Base-by-base conservation (phyloP, 2,113 vertebrate genomes). In the Pseudopodoces humilis region DNA sequence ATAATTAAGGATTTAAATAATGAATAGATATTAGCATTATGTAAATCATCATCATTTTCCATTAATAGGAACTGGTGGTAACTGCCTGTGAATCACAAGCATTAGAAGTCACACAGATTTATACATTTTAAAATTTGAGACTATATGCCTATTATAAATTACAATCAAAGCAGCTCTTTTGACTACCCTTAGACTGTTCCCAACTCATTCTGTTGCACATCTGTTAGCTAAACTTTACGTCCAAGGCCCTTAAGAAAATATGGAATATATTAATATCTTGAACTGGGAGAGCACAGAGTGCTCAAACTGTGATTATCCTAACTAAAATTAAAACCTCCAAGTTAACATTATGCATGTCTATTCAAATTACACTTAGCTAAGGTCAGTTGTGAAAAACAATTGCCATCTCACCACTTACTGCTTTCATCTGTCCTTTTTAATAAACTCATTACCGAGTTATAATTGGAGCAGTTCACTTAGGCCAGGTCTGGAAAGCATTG, bases 1-100 rank as follows among this genome's bases (percentile, higher is more conserved):
- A 44, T 86, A 93, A 96, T 96, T 86, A 94, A 95, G 75, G 88
- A 93, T 95, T 96, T 94, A 91, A 95, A 93, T 95, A 96, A 95
- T 96, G 92, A 94, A 81, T 86, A 93, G 79, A 95, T 93, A 96
- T 95, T 94, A 97, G 59, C 76, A 81, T 95, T 90, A 94, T 86
- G 92, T 81, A 95, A 90, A 94, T 94, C 79, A 86, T 88, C 72
- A 86, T 86, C 27, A 86, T 86, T 86, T 94, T 74, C 88, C 64
- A 92, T 92, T 96, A 96, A 94, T 88, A 83, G 50, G 58, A 94
- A 46, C 35, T 64, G 37, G 68, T 75, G 60, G 39, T 92, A 96
- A 93, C 79, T 90, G 68, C 28, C 92, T 94, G 82, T 80, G 92
- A 96, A 94, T 88, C 85, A 80, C 37, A 83, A 93, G 53, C 65